Percentiles rank a stretch among this genome's conserved stretches.
phyloP scores from a whole-genome alignment of 2,888 invertebrate genomes.

The Coenonympha arcania region DNA sequence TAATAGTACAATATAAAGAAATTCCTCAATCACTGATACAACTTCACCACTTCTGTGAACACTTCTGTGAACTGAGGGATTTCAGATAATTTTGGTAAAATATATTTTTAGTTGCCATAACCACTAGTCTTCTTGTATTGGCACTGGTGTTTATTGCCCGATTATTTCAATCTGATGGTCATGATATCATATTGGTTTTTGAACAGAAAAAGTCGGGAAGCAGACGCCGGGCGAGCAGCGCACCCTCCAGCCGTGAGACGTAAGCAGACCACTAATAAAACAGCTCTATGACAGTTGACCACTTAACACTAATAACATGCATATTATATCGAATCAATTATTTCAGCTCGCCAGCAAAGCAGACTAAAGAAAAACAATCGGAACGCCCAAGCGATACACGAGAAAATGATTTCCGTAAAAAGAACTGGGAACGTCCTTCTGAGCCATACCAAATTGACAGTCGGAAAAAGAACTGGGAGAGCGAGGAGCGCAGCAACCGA shows the following conservation, averaged over 20 bases:
- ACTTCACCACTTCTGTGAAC: slow-evolving; percentile 12
- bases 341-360: slow-evolving; percentile 62
- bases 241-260: slow-evolving; percentile 57
- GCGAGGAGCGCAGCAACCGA: slow-evolving; percentile 57
- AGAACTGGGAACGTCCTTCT: slow-evolving; percentile 54
- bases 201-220: slow-evolving; percentile 67
- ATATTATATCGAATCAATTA: background rate
- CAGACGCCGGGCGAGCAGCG: slow-evolving; percentile 59
- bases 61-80: slow-evolving; percentile 37
- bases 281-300: too few species aligned
- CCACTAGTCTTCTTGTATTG: slow-evolving; percentile 72
- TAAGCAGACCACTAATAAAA: slow-evolving; percentile 25
- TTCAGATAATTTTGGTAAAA: slow-evolving; percentile 49
- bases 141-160: slow-evolving; percentile 64
- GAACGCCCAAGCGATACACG: slow-evolving; percentile 49
- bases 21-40: slow-evolving; percentile 40
- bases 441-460: slow-evolving; percentile 49
- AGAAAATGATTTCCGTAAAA: slow-evolving; percentile 47
- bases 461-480: slow-evolving; percentile 56
- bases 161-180: slow-evolving; percentile 26
- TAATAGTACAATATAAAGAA: slow-evolving; percentile 40
- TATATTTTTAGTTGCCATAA: slow-evolving; percentile 62
- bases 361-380: slow-evolving; percentile 47
- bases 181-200: slow-evolving; percentile 41
- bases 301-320: background rate